Conservation (phyloP, 2,113 vertebrate species). For the Cisticola juncidis region DNA sequence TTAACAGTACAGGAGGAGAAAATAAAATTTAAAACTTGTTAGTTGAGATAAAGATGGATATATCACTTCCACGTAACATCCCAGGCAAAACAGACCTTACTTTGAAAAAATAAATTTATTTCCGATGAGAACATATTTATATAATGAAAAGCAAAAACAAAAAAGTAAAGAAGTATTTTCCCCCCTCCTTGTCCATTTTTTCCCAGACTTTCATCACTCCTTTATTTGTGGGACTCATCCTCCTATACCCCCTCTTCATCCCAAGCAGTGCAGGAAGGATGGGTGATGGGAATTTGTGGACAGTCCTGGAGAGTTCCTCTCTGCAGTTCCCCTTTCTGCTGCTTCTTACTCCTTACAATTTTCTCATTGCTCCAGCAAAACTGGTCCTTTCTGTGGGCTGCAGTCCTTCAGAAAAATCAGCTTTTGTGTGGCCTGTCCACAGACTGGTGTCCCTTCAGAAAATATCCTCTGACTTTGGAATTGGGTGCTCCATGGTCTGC, state of each 20-base stretch:
- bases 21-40: not conserved
- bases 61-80: not conserved
- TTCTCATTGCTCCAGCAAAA: not conserved
- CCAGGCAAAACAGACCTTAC: not conserved
- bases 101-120: not conserved
- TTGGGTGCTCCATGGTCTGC: not conserved
- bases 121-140: not conserved
- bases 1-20: not conserved
- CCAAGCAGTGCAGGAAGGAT: not conserved
- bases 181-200: not conserved
- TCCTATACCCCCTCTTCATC: not conserved
- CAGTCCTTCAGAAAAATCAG: not conserved
- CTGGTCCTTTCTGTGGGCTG: not conserved
- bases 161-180: not conserved
- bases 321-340: not conserved
- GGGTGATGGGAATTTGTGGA: not conserved
- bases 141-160: not conserved
- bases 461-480: not conserved
- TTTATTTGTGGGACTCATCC: not conserved
- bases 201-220: not conserved
- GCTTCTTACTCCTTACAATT: not conserved
- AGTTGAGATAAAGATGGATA: not conserved
- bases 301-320: not conserved
- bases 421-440: fast-evolving
- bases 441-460: not conserved